Evolutionary conservation across 1,140 invertebrate genomes (phyloP), one percentile per base, ranked within the genome.

Genomic region (Drosophila nigromelanica): DNA sequence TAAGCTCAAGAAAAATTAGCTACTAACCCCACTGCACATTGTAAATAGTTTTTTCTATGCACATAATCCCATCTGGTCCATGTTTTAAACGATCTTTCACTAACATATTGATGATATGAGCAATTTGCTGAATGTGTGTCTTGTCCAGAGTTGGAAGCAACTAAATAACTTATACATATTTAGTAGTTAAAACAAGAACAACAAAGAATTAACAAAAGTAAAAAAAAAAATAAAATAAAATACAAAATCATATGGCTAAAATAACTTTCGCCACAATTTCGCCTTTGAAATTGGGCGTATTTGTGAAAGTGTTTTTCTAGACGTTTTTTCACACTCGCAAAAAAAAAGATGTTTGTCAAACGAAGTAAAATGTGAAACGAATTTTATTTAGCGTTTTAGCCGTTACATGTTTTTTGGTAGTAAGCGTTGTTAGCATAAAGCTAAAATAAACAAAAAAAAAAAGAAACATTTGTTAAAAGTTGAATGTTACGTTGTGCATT

Each of bases 41-140:
- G 85, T 89, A 89, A 89, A 89, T 89, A 89, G 69, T 80, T 78
- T 85, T 85, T 85, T 80, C 76, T 67, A 89, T 61, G 76, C 80
- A 85, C 85, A 30, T 8, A 14, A 14, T 30, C 42, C 56, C 73
- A 89, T 71, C 27, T 37, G 52, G 66, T 47, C 37, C 48, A 73
- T 52, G 48, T 69, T 83, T 68, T 68, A 76, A 72, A 70, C 15
- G 43, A 68, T 61, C 39, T 72, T 50, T 75, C 48, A 33, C 50
- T 58, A 52, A 63, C 54, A 68, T 69, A 86, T 69, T 68, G 67
- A 69, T 75, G 69, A 63, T 78, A 76, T 86, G 67, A 80, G 83
- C 83, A 82, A 87, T 87, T 86, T 87, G 82, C 81, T 86, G 81
- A 87, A 86, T 76, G 83, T 87, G 81, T 86, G 81, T 86, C 81